These are phyloP conservation scores for Eupithecia exiguata DNA, from an alignment of 2,888 invertebrate genomes.

Conservation along the genomic window DNA sequence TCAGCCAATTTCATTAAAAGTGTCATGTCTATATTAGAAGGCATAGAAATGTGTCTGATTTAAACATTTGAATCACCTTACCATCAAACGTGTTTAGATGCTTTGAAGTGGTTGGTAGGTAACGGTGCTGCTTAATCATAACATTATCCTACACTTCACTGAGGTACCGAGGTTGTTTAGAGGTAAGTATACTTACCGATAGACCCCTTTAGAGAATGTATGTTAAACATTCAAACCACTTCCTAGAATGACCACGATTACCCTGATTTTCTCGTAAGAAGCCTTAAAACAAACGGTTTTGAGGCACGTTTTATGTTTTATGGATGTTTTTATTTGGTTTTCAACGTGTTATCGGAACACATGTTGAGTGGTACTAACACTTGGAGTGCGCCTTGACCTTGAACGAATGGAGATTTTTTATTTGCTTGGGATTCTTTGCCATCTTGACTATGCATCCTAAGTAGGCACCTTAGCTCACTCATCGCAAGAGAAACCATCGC, in stretches of 20 bases:
- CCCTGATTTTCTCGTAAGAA: constrained; percentile 38
- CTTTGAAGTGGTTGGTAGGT: constrained; percentile 42
- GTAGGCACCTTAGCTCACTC: not conserved
- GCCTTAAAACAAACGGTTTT: constrained; percentile 38
- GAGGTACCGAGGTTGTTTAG: constrained; percentile 32
- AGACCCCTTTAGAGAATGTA: constrained; percentile 62
- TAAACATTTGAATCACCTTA: not conserved
- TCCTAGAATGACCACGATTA: constrained; percentile 57
- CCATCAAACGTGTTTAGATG: constrained; percentile 36
- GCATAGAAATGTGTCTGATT: not conserved
- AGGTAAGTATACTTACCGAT: constrained; percentile 29
- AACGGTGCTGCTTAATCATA: constrained; percentile 65
- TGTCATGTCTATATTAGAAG: not conserved
- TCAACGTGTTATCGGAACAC: constrained; percentile 28
- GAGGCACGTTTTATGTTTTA: constrained; percentile 32
- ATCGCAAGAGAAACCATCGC: constrained; percentile 26
- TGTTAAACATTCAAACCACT: constrained; percentile 64
- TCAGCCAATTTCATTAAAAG: not conserved
- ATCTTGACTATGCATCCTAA: not conserved
- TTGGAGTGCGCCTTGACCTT: constrained; percentile 17
- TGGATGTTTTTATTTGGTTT: constrained; percentile 29
- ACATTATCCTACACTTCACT: constrained; percentile 58
- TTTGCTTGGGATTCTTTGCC: not conserved
- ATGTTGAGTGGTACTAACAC: constrained; percentile 22
- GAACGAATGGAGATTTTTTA: not conserved